Evolutionary conservation across 1,140 invertebrate species (phyloP), one percentile per base, ranked within the genome.

Genomic region (Brachionus calyciflorus): DNA sequence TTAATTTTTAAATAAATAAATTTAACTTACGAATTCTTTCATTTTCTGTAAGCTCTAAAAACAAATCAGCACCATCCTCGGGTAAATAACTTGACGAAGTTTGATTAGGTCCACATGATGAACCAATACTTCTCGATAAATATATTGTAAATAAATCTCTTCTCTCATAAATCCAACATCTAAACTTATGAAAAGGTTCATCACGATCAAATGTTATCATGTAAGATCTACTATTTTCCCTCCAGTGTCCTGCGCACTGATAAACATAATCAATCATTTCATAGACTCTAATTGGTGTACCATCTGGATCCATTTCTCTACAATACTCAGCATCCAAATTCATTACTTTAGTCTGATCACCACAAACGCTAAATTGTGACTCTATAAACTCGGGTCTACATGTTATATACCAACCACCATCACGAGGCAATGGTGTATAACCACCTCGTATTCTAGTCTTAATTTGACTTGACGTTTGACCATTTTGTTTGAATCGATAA

Each of bases 91-190:
- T 63, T 1, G 53, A 46, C 19, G 55, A 63, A 30, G 55, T 46
- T 40, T 77, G 76, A 63, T 77, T 65, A 4, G 24, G 49, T 10
- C 76, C 76, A 53, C 76, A 77, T 12, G 76, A 33, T 1, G 55
- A 63, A 14, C 76, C 76, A 28, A 60, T 60, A n/a, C 49, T 48
- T 48, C 76, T 48, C 10, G 76, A 77, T 10, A 77, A 21, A 33
- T 44, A 48, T 9, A 77, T 77, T 6, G 76, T 77, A 19, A 44
- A 48, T 30, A 77, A 63, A 68, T 77, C 76, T 21, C 76, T 63
- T 37, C 76, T 7, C 24, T 77, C 76, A 77, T 77, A 77, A 37
- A 77, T 49, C 76, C 76, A 77, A 40, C 76, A 77, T 48, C 55
- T 46, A 28, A 63, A 77, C n/a, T 60, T 63, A 21, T 63, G 40